phyloP scores from a whole-genome alignment of 2,888 invertebrate species.

The Dryobota labecula region DNA sequence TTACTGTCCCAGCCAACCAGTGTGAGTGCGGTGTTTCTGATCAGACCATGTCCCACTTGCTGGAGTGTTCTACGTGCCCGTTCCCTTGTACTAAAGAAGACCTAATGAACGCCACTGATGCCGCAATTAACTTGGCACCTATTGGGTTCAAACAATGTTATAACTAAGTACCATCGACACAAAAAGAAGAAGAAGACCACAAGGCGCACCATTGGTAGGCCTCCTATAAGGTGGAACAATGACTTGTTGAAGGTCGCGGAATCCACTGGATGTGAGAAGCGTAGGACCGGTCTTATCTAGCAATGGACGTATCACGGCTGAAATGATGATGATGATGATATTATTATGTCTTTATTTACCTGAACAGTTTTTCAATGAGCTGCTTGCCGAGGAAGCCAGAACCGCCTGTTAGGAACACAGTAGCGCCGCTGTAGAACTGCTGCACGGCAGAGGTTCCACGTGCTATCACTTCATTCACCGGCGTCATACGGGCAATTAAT shows the following conservation, averaged over 20 bases:
- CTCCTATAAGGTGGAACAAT: too few relatives aligned
- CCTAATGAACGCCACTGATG: too few relatives aligned
- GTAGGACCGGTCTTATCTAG: neutral
- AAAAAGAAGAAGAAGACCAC: too few relatives aligned
- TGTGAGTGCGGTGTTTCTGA: too few relatives aligned
- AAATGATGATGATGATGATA: neutral
- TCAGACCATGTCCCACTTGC: too few relatives aligned
- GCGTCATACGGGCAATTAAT: conserved; percentile 18
- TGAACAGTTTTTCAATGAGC: conserved; percentile 52
- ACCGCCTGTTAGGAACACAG: conserved; percentile 94
- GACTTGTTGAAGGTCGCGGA: neutral
- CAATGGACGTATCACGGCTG: neutral
- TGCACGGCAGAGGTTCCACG: conserved; percentile 75
- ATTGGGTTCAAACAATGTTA: too few relatives aligned
- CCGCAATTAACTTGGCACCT: too few relatives aligned
- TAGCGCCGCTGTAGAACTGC: conserved; percentile 88
- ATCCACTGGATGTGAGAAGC: neutral
- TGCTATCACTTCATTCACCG: conserved; percentile 36
- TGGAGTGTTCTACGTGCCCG: too few relatives aligned
- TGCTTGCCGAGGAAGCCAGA: conserved; percentile 92
- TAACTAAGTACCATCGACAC: too few relatives aligned
- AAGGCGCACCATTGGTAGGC: neutral
- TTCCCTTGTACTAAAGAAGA: too few relatives aligned
- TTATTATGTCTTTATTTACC: conserved; percentile 62
- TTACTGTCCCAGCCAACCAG: too few relatives aligned